Base-by-base conservation (phyloP, 1,140 invertebrate genomes). In the Pissodes strobi region DNA sequence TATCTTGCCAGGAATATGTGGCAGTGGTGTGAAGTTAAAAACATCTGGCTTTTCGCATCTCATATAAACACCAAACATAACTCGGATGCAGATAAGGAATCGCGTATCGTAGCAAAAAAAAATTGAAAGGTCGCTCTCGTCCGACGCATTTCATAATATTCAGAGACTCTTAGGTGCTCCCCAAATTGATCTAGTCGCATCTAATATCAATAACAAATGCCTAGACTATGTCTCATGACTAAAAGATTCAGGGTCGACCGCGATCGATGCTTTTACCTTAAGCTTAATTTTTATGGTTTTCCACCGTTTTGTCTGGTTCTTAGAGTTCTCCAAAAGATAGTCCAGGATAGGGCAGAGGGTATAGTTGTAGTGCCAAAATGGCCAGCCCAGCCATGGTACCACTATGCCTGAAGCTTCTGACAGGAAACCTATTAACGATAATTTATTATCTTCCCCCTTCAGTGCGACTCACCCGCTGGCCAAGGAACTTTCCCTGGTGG, bases 51-150 rank as follows among this genome's bases (percentile, higher is more conserved):
- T 3, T 72, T 71, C 27, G 76, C 75, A 3, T 74, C 77, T 1
- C 78, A 79, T 45, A 72, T 79, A 2, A 74, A 70, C 45, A 73
- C 78, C 1, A 70, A 70, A 48, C 66, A 79, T 18, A 75, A 76
- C 49, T 18, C 57, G 0, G 65, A 52, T 22, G 71, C 73, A 13
- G 72, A 76, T 27, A 19, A 22, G 41, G 55, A 68, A 48, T 74
- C 72, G 8, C 15, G 73, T 18, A 48, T 49, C 2, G 8, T 41
- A 18, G 12, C 5, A 22, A 43, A 12, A 15, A 23, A 55, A 2
- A 63, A n/a, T n/a, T 49, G n/a, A 49, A 63, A 41, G 53, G 49
- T 13, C 1, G n/a, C n/a, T n/a, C n/a, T n/a, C n/a, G n/a, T n/a
- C n/a, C n/a, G n/a, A n/a, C n/a, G n/a, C n/a, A n/a, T n/a, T n/a